Base-by-base conservation (phyloP, 2,113 vertebrate species). In the Phylloscopus trochilus region DNA sequence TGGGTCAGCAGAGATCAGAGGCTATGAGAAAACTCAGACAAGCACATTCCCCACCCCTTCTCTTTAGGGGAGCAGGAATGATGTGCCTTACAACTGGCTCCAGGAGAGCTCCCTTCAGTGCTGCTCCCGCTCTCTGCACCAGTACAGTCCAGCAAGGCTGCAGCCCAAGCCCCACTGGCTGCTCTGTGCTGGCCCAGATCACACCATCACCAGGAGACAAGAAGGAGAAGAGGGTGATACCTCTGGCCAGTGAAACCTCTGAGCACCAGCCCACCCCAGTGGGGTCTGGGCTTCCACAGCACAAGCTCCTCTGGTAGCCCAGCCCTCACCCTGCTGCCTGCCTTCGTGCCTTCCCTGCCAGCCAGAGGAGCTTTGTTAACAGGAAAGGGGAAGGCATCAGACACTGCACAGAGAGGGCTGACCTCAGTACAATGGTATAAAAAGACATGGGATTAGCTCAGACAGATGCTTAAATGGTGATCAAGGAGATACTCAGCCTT, bases 1-100 rank as follows among this genome's bases (percentile, higher is more conserved):
- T 86, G 92, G 96, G 91, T 96, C 96, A 96, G 91, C 93, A 93
- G 75, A 90, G 93, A 96, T 94, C 94, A 97, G 82, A 95, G 93
- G 93, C 92, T 92, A 70, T 88, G 92, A 94, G 94, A 96, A 95
- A 96, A 83, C 22, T 89, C 95, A 83, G 79, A 72, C 51, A 63
- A 67, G 85, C 55, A 80, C 0, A 10, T 92, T 96, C 87, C 60
- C 51, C 85, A 95, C 41, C n/a, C 58, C 27, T 73, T 83, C 44
- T 79, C 31, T 63, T 82, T 2, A 60, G 37, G 20, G 44, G 17
- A 87, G 20, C 11, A 3, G 83, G 72, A 79, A 81, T 0, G 5
- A 66, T n/a, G 27, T 24, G 28, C 41, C 58, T 81, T 56, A 58
- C 35, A 79, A 46, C 15, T 1, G 5, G 31, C 33, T 79, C n/a